These are phyloP conservation scores for Psix sp. DNA, from an alignment of 1,140 invertebrate genomes.

Conservation along the genomic window DNA sequence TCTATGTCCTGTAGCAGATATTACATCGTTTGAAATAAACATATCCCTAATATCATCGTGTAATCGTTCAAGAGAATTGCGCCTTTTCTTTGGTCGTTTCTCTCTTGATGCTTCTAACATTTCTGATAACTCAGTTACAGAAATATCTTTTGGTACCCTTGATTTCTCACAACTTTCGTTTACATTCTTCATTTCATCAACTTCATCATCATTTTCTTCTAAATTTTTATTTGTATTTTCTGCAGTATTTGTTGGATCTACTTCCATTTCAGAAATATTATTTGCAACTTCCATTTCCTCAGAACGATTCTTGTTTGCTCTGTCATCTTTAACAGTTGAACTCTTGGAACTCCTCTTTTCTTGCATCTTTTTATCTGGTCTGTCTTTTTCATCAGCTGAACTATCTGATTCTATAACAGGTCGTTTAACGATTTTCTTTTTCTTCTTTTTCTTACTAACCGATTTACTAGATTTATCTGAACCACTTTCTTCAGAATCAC, in stretches of 20 bases:
- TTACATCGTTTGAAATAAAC: constrained; percentile 81
- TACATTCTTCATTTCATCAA: constrained; percentile 57
- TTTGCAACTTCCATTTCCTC: not conserved
- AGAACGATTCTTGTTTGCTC: not conserved
- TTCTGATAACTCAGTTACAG: constrained; percentile 22
- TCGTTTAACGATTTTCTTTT: constrained; percentile 59
- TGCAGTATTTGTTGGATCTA: not conserved
- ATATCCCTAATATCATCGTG: constrained; percentile 83
- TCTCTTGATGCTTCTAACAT: constrained; percentile 27
- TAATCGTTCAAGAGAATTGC: constrained; percentile 79
- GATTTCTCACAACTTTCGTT: not conserved
- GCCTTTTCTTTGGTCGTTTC: constrained; percentile 61
- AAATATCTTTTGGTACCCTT: not conserved
- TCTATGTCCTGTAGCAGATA: constrained; percentile 75
- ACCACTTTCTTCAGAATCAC: constrained; percentile 31
- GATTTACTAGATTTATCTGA: constrained; percentile 13
- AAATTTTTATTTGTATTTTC: not conserved
- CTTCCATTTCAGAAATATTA: too few species aligned
- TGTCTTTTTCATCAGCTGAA: constrained; percentile 66
- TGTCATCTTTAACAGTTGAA: not conserved
- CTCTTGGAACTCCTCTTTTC: not conserved
- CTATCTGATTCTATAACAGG: constrained; percentile 67
- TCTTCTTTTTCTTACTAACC: constrained; percentile 26
- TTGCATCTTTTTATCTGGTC: not conserved
- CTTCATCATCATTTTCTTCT: constrained; percentile 32